Evolutionary conservation across 2,113 vertebrate species (phyloP).

Genomic region (Perca flavescens): DNA sequence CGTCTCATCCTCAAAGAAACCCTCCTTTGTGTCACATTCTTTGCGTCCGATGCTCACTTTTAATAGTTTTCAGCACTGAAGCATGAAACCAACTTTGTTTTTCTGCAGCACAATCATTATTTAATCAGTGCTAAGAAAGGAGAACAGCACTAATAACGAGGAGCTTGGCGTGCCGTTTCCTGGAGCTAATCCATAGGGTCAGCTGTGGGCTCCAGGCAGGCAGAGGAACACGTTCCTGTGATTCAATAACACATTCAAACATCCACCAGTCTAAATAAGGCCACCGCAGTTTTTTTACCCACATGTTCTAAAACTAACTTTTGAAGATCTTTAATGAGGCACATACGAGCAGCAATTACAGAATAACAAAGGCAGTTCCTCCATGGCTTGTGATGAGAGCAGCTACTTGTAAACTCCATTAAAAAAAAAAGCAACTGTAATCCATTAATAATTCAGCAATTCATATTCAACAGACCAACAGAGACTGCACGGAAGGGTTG

Average conservation of each 20-base stretch:
- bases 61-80: constrained; percentile 52
- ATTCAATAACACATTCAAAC: constrained; percentile 53
- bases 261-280: constrained; percentile 49
- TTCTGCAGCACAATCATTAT: constrained; percentile 59
- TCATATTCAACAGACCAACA: constrained; percentile 13
- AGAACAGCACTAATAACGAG: constrained; percentile 43
- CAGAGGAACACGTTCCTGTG: constrained; percentile 31
- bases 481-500: background rate
- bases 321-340: constrained; percentile 46
- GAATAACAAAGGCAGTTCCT: constrained; percentile 5
- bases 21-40: constrained; percentile 28
- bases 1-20: constrained; percentile 35
- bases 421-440: constrained; percentile 16
- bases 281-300: constrained; percentile 32
- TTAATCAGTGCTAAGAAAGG: constrained; percentile 55
- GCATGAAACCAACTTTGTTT: constrained; percentile 65
- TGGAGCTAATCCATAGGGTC: constrained; percentile 48
- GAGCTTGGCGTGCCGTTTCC: constrained; percentile 38
- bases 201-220: constrained; percentile 38
- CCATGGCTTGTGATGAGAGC: constrained; percentile 2
- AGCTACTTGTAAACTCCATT: constrained; percentile 30
- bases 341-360: constrained; percentile 46
- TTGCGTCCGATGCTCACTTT: constrained; percentile 13
- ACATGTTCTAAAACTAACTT: constrained; percentile 49
- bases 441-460: constrained; percentile 39